Evolutionary conservation across 1,140 invertebrate genomes (phyloP), one percentile per base, ranked within the genome.

Genomic region (Drosophila mojavensis): DNA sequence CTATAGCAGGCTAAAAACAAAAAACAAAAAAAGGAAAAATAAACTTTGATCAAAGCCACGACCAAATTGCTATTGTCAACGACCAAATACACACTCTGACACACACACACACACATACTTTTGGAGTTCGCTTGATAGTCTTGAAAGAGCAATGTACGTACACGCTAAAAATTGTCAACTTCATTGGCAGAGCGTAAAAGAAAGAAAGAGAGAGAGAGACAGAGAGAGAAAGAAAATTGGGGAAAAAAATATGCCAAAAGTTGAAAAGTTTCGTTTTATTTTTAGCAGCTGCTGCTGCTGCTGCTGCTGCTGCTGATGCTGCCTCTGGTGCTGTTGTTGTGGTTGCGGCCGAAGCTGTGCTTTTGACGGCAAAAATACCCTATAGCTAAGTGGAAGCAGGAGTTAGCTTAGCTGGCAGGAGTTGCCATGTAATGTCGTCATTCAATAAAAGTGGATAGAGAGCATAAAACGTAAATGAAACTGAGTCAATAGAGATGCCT

Each of bases 41-140:
- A 48, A 84, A 81, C 72, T 88, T 86, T 86, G 82, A 86, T 86
- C 82, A 88, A 88, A 86, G 82, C 79, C 62, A 45, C 47, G 55
- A 26, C 67, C 62, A 86, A 88, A 86, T 88, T 88, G 82, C 83
- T 69, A 77, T 82, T 88, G 82, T 82, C 79, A 70, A 75, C 76
- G 66, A 53, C 55, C 67, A 60, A 59, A 51, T 26, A 45, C 33
- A 55, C 43, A 26, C 20, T 47, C 43, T 47, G 60, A 50, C 28
- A 20, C n/a, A 58, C 5, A 45, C 33, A 55, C 43, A 39, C 15
- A 43, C 33, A 51, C 28, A 50, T 2, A 71, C 26, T 39, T 39
- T 39, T 39, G 36, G 36, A 33, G 33, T 13, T 15, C 4, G 15
- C 30, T 51, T 43, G 13, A 39, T 30, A 64, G 72, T 62, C 71